These are phyloP conservation scores for Lasioglossum oenotherae DNA, from an alignment of 2,888 invertebrate species.

Conservation along the genomic window DNA sequence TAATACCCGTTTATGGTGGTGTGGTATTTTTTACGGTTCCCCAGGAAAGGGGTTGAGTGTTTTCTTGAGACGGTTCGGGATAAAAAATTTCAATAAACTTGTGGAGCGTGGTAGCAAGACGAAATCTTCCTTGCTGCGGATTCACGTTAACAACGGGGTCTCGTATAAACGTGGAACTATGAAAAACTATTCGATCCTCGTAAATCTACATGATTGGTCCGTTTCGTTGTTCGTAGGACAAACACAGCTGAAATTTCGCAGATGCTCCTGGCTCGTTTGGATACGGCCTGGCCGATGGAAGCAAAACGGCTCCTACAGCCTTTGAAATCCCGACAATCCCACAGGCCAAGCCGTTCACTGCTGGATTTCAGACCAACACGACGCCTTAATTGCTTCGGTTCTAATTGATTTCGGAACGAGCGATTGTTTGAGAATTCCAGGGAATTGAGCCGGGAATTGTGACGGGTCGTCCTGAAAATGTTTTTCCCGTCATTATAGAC, in stretches of 20 bases:
- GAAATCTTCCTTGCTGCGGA: background rate
- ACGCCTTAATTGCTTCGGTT: conserved; percentile 23
- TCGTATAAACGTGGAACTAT: background rate
- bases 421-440: background rate
- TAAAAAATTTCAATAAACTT: background rate
- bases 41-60: conserved; percentile 3
- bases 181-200: background rate
- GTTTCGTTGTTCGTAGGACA: background rate
- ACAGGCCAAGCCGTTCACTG: background rate
- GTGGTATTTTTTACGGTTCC: background rate
- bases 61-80: background rate
- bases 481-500: background rate
- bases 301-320: background rate
- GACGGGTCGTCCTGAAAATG: background rate
- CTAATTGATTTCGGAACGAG: conserved; percentile 21
- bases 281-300: background rate
- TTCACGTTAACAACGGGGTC: background rate
- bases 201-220: background rate
- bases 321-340: background rate
- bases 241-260: background rate
- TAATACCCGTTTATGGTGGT: background rate
- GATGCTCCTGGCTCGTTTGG: background rate
- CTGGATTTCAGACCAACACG: conserved; percentile 16
- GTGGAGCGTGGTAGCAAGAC: background rate
- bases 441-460: background rate